Evolutionary conservation across 53 echinoderm and acorn worm genomes (phyloP), one percentile per base, ranked within the genome.

Genomic region (Echinometra lucunter): DNA sequence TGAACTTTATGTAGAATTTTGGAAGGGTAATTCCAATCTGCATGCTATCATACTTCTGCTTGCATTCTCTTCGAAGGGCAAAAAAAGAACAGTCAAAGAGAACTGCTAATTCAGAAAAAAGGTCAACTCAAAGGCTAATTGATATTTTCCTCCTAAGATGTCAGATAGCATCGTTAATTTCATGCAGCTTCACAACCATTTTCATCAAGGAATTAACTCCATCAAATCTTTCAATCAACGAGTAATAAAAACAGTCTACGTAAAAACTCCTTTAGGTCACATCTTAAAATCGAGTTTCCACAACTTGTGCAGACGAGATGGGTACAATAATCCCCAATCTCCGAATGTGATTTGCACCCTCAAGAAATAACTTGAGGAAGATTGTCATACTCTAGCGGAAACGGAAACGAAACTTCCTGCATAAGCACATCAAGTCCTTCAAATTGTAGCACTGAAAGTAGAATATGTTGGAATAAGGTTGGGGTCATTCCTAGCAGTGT

Each of bases 321-420:
- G 72, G 72, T 72, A 72, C 32, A 12, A 21, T 81, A 81, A 81
- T 81, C 44, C 81, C 44, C 81, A 40, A 81, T 81, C 81, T 81
- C 81, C 81, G 81, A 81, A 10, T 42, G 23, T 19, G 44, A 81
- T 81, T 81, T 81, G 44, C 81, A 81, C 81, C 81, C 44, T 44
- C 44, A 81, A 42, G 81, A 81, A 81, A 81, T 7, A 81, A 81
- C 81, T 81, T 21, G 44, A 81, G 23, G 81, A 81, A 81, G 81
- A 81, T 44, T 42, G 81, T 81, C 81, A 44, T 81, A 81, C 81
- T 10, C n/a, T 0, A 53, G 53, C 53, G 53, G 53, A 53, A 81
- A 23, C 81, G 81, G 81, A 81, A 81, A 81, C 81, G 44, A 25
- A 44, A 81, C 81, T 81, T 81, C 81, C 81, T 81, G 81, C 44